Evolutionary conservation across 2,113 vertebrate species (phyloP).

Genomic region (Python bivittatus): DNA sequence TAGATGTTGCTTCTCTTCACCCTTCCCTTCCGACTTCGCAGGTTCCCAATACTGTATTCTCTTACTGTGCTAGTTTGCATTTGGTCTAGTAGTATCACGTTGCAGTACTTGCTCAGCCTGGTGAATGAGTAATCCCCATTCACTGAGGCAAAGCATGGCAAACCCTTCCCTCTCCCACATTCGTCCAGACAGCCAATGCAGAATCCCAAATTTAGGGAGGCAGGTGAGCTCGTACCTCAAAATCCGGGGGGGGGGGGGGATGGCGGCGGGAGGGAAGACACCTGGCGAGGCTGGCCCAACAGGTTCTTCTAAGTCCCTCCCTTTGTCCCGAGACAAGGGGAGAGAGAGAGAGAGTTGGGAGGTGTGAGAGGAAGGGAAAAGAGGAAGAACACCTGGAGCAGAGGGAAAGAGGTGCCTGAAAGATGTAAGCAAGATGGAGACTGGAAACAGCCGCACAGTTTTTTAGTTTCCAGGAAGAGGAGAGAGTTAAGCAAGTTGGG

Average conservation of each 20-base stretch:
- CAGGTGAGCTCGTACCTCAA: not conserved
- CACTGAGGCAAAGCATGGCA: not conserved
- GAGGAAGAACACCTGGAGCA: not conserved
- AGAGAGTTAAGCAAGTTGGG: not conserved
- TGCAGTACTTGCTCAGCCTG: not conserved
- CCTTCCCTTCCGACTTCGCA: not conserved
- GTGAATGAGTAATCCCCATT: not conserved
- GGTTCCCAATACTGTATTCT: not conserved
- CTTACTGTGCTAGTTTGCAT: not conserved
- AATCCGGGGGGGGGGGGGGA: not conserved
- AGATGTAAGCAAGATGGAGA: not conserved
- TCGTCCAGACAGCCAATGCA: not conserved
- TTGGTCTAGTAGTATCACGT: not conserved
- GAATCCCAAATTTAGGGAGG: not conserved
- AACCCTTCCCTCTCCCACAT: not conserved
- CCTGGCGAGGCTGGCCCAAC: not conserved
- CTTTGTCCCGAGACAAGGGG: not conserved
- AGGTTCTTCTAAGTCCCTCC: not conserved
- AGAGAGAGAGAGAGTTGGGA: not conserved
- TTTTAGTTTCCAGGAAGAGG: not conserved
- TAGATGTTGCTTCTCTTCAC: not conserved
- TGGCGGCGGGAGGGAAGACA: not conserved
- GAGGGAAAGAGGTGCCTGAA: not conserved
- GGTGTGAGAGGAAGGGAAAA: not conserved
- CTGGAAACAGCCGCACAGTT: not conserved